Base-by-base conservation (phyloP, 2,888 invertebrate species). In the Quadroppia sp. region DNA sequence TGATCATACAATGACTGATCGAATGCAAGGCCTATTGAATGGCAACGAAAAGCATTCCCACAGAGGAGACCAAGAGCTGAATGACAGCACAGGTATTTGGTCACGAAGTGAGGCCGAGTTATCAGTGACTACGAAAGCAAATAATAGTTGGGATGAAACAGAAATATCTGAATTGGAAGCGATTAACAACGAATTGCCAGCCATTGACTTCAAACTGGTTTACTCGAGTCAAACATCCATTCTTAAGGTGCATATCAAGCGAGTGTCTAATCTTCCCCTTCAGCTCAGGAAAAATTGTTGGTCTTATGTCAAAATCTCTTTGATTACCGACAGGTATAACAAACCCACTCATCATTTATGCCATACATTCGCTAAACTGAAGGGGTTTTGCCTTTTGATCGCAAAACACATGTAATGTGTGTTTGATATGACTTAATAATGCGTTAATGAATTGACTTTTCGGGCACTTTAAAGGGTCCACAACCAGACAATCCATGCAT, bases 181-280 rank as follows among this genome's bases (percentile, higher is more conserved):
- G 36, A 40, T 17, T 23, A 64, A 64, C 64, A 64, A 64, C n/a
- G 64, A 64, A 64, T 36, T 64, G 40, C 64, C 64, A 36, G 64
- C 64, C 64, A 64, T 64, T 64, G 36, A 64, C 64, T 64, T 64
- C 64, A 64, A 64, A 64, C 64, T 64, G 64, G 64, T 64, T 64
- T 64, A 64, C 40, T 9, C 40, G 9, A 64, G 64, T 40, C 64
- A 64, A 32, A 64, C 36, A 17, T 36, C 64, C 13, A 64, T 40
- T 64, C 64, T 64, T n/a, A 32, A 32, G 64, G 17, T 40, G 64
- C 64, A 64, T 13, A 64, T 64, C 17, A 40, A n/a, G 11, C 36
- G 64, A 40, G 64, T 64, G 9, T 23, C 20, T 40, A 64, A 64
- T 64, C 20, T 64, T 20, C 64, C 64, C 17, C 20, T 64, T 64